phyloP scores from a whole-genome alignment of 2,113 vertebrate genomes.

The Mustela lutreola region DNA sequence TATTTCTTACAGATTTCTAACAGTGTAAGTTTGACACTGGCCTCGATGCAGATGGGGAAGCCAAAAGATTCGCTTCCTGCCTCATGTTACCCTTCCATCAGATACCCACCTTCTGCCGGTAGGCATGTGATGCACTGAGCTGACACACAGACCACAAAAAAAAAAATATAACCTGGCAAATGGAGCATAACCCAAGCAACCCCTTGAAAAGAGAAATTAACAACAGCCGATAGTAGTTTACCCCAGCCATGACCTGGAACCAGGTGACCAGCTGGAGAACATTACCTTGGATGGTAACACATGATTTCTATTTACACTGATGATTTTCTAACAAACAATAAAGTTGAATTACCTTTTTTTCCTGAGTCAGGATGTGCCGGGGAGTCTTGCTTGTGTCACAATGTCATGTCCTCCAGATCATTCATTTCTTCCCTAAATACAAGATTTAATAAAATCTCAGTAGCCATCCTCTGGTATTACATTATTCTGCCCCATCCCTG shows the following conservation, averaged over 20 bases:
- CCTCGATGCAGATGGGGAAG: constrained; percentile 5
- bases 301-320: constrained; percentile 40
- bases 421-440: neutral
- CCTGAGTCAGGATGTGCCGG: neutral
- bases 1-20: neutral
- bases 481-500: neutral
- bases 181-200: neutral
- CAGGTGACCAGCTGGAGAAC: constrained; percentile 51
- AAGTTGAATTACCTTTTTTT: constrained; percentile 61
- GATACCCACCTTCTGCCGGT: neutral
- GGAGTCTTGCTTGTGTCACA: neutral
- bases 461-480: neutral
- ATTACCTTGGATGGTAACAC: neutral
- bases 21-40: neutral
- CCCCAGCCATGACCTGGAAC: constrained; percentile 67
- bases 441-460: neutral
- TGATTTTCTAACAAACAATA: constrained; percentile 71
- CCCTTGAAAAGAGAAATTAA: neutral
- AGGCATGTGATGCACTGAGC: neutral
- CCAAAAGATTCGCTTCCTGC: constrained; percentile 12
- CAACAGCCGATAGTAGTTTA: constrained; percentile 38
- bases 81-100: constrained; percentile 37
- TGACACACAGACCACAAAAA: neutral
- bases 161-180: constrained; percentile 56
- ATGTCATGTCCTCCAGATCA: neutral